Evolutionary conservation across 2,888 invertebrate genomes (phyloP).

Genomic region (Kryphioiulus occultus): DNA sequence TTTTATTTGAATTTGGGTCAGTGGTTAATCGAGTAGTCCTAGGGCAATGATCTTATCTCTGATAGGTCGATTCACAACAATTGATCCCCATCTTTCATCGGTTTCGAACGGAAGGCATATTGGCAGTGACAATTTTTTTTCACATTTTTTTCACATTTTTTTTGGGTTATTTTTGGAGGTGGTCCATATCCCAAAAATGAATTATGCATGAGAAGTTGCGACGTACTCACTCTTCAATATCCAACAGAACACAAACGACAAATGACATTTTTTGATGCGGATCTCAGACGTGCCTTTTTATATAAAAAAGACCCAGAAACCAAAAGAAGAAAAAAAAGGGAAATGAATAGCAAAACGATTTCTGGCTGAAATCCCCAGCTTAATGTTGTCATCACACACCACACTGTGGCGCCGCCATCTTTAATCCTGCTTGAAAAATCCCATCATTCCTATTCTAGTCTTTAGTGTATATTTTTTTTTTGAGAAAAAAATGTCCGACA

Average conservation of each 20-base stretch:
- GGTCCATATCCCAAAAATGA: background rate
- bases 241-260: background rate
- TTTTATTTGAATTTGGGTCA: no score
- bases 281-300: background rate
- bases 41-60: no score
- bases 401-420: background rate
- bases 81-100: background rate
- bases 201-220: background rate
- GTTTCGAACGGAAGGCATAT: background rate
- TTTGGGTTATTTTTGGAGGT: background rate
- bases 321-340: background rate
- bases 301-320: no score
- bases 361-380: background rate
- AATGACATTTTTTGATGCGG: background rate
- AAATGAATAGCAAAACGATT: slow-evolving; percentile 20
- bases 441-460: no score
- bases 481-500: no score
- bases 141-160: background rate
- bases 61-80: no score
- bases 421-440: background rate
- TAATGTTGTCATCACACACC: background rate
- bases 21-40: no score
- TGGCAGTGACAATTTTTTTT: background rate
- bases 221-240: background rate
- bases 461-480: no score